phyloP scores from a whole-genome alignment of 2,888 invertebrate genomes.

The Orthosia gracilis region DNA sequence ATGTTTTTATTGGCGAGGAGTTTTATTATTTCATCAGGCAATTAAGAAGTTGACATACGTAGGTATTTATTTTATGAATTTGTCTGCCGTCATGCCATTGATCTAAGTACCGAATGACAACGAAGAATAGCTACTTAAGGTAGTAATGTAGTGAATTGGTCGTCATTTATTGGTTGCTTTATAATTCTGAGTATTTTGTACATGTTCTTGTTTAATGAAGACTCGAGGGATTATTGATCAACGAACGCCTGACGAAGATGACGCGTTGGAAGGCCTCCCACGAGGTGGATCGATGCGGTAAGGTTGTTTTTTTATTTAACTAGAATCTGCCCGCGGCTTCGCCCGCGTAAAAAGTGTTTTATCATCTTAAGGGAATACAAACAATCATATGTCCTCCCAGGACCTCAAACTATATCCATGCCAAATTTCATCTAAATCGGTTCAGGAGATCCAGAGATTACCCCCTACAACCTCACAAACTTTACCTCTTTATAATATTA shows the following conservation, averaged over 20 bases:
- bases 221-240: neutral
- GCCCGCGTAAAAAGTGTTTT: no score
- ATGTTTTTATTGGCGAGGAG: slow-evolving; percentile 3
- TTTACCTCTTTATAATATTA: no score
- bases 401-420: no score
- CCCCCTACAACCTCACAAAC: no score
- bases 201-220: slow-evolving; percentile 1
- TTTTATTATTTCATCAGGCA: slow-evolving; percentile 4
- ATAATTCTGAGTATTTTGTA: slow-evolving; percentile 2
- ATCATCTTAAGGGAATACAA: no score
- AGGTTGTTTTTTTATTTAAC: no score
- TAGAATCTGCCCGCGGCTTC: no score
- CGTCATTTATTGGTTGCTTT: slow-evolving; percentile 7
- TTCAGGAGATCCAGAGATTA: no score
- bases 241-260: neutral
- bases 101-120: neutral
- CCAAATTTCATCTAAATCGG: no score
- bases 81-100: neutral
- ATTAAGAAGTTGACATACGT: slow-evolving; percentile 4
- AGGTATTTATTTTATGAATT: neutral
- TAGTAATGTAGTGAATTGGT: slow-evolving; percentile 3
- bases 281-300: no score
- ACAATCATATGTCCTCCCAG: no score
- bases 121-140: neutral
- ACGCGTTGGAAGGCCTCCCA: no score